These are phyloP conservation scores for Propithecus deckenii DNA, from an alignment of 2,797 vertebrate species.

Conservation along the genomic window DNA sequence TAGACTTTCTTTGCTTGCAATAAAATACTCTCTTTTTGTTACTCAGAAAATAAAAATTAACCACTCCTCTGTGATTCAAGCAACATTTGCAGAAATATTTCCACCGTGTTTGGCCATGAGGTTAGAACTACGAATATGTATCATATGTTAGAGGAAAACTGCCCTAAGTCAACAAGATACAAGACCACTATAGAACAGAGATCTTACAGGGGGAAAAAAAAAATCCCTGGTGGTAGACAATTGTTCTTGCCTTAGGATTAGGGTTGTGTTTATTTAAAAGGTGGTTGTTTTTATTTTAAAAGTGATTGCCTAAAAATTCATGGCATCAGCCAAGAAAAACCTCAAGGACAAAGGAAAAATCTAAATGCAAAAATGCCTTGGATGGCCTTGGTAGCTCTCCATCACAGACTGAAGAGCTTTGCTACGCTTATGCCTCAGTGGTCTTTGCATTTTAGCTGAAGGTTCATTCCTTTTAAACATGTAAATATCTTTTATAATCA, in stretches of 20 bases:
- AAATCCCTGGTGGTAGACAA: not conserved
- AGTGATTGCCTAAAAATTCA: conserved; percentile 9
- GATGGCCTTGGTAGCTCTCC: not conserved
- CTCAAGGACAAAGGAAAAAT: not conserved
- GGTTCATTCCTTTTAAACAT: not conserved
- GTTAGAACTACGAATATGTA: not conserved
- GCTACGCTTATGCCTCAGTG: not conserved
- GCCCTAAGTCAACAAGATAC: not conserved
- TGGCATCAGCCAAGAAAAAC: not conserved
- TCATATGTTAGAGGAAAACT: not conserved
- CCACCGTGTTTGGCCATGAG: conserved; percentile 1
- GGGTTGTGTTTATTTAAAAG: not conserved
- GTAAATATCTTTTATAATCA: conserved; percentile 17
- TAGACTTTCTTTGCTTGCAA: not conserved
- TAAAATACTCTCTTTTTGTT: conserved; percentile 34
- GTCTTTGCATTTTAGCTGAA: conserved; percentile 15
- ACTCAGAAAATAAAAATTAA: conserved; percentile 35
- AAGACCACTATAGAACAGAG: not conserved
- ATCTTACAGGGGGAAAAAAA: not conserved
- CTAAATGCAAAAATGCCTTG: conserved; percentile 12
- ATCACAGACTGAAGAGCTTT: not conserved
- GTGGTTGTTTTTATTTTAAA: not conserved
- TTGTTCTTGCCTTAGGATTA: not conserved
- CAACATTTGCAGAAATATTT: not conserved
- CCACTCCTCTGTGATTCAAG: conserved; percentile 37